These are phyloP conservation scores for Zosterops pallidus DNA, from an alignment of 2,113 vertebrate species.

Conservation along the genomic window DNA sequence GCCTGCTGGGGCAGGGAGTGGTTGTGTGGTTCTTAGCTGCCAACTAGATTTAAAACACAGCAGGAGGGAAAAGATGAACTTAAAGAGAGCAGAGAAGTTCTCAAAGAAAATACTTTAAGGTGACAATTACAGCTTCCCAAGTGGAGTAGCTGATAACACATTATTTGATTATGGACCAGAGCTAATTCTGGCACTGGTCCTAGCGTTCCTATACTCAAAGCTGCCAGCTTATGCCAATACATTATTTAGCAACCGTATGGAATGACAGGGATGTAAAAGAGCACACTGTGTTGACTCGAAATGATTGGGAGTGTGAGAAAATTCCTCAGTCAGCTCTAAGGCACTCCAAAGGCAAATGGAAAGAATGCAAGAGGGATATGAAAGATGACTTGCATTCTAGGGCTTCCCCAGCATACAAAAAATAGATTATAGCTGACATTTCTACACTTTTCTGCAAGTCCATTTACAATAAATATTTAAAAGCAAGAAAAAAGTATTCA, in stretches of 20 bases:
- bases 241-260: background rate
- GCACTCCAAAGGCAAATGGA: background rate
- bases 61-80: background rate
- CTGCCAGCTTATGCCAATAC: background rate
- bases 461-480: conserved; percentile 49
- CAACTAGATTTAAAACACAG: background rate
- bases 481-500: background rate
- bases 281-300: background rate
- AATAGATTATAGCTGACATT: background rate
- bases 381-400: conserved; percentile 1
- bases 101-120: background rate
- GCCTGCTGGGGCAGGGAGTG: background rate
- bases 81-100: background rate
- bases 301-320: background rate
- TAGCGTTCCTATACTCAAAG: background rate
- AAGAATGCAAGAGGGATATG: background rate
- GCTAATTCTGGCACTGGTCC: background rate
- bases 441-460: conserved; percentile 3
- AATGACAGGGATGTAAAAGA: background rate
- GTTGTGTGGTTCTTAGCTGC: background rate
- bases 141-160: background rate
- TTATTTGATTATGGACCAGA: background rate
- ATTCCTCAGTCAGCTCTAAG: background rate
- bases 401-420: background rate
- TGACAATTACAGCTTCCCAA: background rate